Percentiles rank a stretch among this genome's conserved stretches.
phyloP scores from a whole-genome alignment of 1,140 invertebrate species.

The Ceratina australensis region DNA sequence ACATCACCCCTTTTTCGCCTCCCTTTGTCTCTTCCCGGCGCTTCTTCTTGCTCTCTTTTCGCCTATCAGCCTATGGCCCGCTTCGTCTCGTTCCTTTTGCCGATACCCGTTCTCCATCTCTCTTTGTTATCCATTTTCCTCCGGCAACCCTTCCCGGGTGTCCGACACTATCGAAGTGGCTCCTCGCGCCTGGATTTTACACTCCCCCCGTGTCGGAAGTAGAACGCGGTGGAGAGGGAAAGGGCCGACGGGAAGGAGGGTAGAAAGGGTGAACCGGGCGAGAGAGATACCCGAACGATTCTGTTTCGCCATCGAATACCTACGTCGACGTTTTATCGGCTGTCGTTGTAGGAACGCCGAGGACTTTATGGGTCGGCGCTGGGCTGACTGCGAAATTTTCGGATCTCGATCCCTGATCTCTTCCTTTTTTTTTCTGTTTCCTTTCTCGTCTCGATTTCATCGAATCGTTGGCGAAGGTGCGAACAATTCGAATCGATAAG shows the following conservation, averaged over 20 bases:
- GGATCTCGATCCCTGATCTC: slow-evolving; percentile 10
- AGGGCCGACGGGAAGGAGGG: not conserved
- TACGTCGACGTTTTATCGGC: slow-evolving; percentile 53
- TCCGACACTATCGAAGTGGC: slow-evolving; percentile 39
- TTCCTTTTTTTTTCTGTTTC: not conserved
- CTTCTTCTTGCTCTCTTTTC: not conserved
- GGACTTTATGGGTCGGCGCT: slow-evolving; percentile 42
- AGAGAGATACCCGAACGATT: slow-evolving; percentile 46
- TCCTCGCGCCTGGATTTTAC: slow-evolving; percentile 60
- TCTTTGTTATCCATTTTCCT: slow-evolving; percentile 46
- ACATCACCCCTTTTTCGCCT: too few species aligned
- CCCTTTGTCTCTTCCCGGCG: not conserved
- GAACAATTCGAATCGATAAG: not conserved
- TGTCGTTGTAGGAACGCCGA: slow-evolving; percentile 45
- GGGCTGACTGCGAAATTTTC: slow-evolving; percentile 49
- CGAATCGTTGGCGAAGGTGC: not conserved
- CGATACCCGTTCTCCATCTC: slow-evolving; percentile 14
- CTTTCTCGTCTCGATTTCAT: not conserved
- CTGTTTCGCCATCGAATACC: slow-evolving; percentile 42
- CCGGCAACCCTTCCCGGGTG: slow-evolving; percentile 37
- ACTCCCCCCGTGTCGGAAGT: slow-evolving; percentile 52
- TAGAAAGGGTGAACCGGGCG: slow-evolving; percentile 17
- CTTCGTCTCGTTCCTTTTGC: not conserved
- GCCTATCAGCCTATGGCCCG: not conserved
- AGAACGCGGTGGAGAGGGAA: slow-evolving; percentile 34